phyloP scores from a whole-genome alignment of 1,140 invertebrate species.

The Theocolax elegans region DNA sequence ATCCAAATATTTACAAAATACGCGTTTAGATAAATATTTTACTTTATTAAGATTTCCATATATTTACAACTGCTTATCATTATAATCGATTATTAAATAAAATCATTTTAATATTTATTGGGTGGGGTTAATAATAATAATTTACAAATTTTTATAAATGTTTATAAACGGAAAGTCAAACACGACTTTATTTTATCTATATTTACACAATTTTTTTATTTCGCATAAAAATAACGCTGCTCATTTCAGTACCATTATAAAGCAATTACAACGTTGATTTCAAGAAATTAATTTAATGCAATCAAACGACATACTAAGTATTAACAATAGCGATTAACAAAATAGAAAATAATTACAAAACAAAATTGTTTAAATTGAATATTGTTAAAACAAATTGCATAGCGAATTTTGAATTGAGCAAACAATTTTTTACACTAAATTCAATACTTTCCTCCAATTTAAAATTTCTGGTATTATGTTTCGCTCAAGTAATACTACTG shows the following conservation, averaged over 20 bases:
- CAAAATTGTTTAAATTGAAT: not conserved
- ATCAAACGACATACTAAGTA: constrained; percentile 32
- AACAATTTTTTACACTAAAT: not conserved
- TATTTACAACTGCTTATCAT: too few relatives aligned
- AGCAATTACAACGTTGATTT: constrained; percentile 27
- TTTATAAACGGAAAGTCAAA: constrained; percentile 36
- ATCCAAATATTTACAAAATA: too few relatives aligned
- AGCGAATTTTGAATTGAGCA: not conserved
- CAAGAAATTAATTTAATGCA: constrained; percentile 23
- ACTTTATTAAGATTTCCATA: too few relatives aligned
- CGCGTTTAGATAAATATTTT: too few relatives aligned
- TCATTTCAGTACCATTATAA: constrained; percentile 14
- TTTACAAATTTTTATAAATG: constrained; percentile 14
- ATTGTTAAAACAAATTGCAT: not conserved
- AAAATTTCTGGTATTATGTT: constrained; percentile 12
- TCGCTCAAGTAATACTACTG: constrained; percentile 22
- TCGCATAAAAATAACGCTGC: constrained; percentile 40
- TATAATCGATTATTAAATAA: too few relatives aligned
- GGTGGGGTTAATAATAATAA: not conserved
- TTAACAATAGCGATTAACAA: constrained; percentile 34
- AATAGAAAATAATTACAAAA: constrained; percentile 9
- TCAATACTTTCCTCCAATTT: constrained; percentile 6
- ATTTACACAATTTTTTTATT: constrained; percentile 38
- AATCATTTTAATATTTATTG: too few relatives aligned
- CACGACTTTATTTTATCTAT: constrained; percentile 37